These are phyloP conservation scores for Tipula confusa DNA, from an alignment of 2,888 invertebrate species.

Conservation along the genomic window DNA sequence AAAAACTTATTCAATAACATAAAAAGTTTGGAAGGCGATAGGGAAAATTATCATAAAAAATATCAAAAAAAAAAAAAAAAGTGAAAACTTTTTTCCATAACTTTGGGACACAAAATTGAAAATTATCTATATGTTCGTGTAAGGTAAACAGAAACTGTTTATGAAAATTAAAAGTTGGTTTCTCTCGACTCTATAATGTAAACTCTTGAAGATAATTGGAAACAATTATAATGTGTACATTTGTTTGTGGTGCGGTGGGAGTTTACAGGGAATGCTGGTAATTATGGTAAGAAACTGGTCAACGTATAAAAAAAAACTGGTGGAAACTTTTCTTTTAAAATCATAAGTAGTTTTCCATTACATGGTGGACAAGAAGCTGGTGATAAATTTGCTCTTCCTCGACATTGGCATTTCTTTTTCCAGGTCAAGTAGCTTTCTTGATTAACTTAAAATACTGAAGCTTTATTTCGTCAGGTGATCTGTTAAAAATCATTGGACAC, in stretches of 20 bases:
- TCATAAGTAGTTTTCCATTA: too few species aligned
- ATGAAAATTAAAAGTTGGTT: not conserved
- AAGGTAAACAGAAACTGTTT: conserved; percentile 7
- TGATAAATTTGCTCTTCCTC: too few species aligned
- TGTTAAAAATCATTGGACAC: too few species aligned
- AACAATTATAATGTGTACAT: not conserved
- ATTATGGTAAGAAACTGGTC: too few species aligned
- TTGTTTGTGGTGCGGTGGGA: not conserved
- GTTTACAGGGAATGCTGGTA: too few species aligned
- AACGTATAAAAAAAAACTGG: too few species aligned
- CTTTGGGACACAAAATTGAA: conserved; percentile 12
- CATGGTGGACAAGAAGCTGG: too few species aligned
- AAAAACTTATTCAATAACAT: conserved; percentile 14
- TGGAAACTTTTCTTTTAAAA: too few species aligned
- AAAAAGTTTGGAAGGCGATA: not conserved
- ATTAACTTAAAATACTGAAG: too few species aligned
- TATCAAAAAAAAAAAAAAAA: not conserved
- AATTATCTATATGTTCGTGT: not conserved
- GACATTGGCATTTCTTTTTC: too few species aligned
- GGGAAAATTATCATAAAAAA: not conserved
- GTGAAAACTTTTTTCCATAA: not conserved
- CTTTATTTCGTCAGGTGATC: too few species aligned
- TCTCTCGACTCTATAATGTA: not conserved
- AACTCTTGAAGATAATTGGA: not conserved
- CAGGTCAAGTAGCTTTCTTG: too few species aligned